Percentiles rank a stretch among this genome's conserved stretches.
Conservation (phyloP, 1,140 invertebrate species). For the Magallana angulata region DNA sequence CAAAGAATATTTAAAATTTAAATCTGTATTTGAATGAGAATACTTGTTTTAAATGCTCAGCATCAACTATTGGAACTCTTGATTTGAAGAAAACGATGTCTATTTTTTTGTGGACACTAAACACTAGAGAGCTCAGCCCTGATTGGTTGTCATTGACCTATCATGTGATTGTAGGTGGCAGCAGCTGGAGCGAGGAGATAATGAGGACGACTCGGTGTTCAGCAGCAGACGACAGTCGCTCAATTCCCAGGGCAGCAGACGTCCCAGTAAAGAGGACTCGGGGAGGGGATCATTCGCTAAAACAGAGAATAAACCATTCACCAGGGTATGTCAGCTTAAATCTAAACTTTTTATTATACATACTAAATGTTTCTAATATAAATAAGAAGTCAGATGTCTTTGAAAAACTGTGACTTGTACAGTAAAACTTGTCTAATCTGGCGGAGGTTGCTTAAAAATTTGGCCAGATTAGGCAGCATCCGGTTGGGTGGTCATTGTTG, state of each 20-base stretch:
- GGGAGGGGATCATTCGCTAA: conserved; percentile 22
- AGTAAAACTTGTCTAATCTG: too few species aligned
- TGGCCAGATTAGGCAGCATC: too few species aligned
- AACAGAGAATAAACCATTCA: conserved; percentile 37
- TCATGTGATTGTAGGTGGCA: conserved; percentile 56
- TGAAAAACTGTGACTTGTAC: too few species aligned
- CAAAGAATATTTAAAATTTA: too few species aligned
- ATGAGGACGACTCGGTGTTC: conserved; percentile 35
- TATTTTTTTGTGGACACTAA: neutral
- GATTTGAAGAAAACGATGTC: neutral
- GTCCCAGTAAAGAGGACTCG: conserved; percentile 38
- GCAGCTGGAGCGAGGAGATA: conserved; percentile 54
- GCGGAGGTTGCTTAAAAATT: too few species aligned
- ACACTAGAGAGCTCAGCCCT: too few species aligned
- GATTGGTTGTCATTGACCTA: neutral
- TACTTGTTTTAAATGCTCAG: neutral
- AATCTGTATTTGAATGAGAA: neutral
- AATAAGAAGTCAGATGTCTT: too few species aligned
- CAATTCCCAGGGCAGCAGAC: neutral
- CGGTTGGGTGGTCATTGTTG: too few species aligned
- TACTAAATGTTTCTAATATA: too few species aligned
- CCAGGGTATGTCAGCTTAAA: neutral
- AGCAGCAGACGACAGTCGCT: conserved; percentile 27
- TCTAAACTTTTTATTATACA: too few species aligned
- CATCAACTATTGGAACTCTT: neutral